Base-by-base conservation (phyloP, 1,140 invertebrate genomes). In the Macrobrachium rosenbergii region DNA sequence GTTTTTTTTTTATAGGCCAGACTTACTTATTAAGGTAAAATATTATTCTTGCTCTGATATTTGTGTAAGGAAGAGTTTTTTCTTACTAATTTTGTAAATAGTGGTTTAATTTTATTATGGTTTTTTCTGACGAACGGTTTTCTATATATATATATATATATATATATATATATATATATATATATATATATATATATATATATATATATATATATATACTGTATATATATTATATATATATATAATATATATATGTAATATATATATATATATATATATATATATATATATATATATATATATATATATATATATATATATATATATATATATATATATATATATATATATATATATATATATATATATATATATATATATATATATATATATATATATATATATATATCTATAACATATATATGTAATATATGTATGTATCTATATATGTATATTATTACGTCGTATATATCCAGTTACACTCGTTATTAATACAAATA, bases 221-320 rank as follows among this genome's bases (percentile, higher is more conserved):
- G n/a, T 73, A 72, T 72, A 72, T 52, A 52, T 72, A 72, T n/a
- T n/a, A n/a, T n/a, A n/a, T n/a, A n/a, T n/a, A n/a, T 45, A 45
- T 6, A 45, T 45, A 45, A 16, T 75, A 75, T 43, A 72, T 23
- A 75, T 14, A 72, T 72, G 21, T 5, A 72, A 52, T 23, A 72
- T 72, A 72, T 72, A n/a, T n/a, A n/a, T n/a, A n/a, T n/a, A n/a
- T n/a, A n/a, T n/a, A n/a, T n/a, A n/a, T n/a, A n/a, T n/a, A n/a
- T n/a, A n/a, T 37, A n/a, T 45, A 72, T 28, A 28, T 72, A 72
- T 72, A 72, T 72, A 72, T 72, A 72, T 21, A 72, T 72, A 72
- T 28, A 28, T 72, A 72, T 72, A 72, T 72, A 72, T 72, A 72
- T 28, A 28, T 72, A 72, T 72, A 72, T 72, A 72, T 72, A 72